Percentiles rank a stretch among this genome's conserved stretches.
Evolutionary conservation across 2,797 vertebrate species (phyloP).

Genomic region (Botia kubotai): DNA sequence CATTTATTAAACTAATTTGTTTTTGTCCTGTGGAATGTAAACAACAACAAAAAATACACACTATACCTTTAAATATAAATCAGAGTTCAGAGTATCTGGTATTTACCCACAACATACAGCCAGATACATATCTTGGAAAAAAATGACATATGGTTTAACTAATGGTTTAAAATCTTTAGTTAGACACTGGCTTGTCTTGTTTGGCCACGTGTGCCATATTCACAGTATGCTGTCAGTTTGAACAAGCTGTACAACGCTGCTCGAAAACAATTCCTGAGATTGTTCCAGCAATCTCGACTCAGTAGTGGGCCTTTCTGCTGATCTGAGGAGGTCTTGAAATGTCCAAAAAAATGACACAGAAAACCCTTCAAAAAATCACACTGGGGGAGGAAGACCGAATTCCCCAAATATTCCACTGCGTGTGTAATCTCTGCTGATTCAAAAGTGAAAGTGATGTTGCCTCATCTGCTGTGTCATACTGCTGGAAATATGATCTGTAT

Average conservation of each 20-base stretch:
- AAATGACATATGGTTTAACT: no score
- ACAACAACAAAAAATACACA: background rate
- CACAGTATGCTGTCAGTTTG: background rate
- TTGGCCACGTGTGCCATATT: background rate
- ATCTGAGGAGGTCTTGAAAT: constrained; percentile 71
- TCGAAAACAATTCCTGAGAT: constrained; percentile 71
- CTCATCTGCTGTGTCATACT: constrained; percentile 71
- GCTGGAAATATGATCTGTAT: constrained; percentile 62
- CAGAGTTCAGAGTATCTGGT: background rate
- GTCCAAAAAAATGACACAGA: constrained; percentile 72
- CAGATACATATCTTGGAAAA: background rate
- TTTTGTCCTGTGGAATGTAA: background rate
- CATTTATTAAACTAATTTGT: background rate
- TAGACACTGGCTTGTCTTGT: background rate
- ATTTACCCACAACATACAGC: background rate
- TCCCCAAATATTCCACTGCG: constrained; percentile 67
- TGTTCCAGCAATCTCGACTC: constrained; percentile 66
- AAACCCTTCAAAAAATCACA: constrained; percentile 67
- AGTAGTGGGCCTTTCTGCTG: constrained; percentile 67
- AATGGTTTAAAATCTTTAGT: no score
- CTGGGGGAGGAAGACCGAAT: constrained; percentile 70
- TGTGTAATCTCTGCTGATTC: constrained; percentile 61
- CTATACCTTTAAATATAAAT: constrained; percentile 1
- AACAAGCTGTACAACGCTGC: background rate
- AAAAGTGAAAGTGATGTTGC: constrained; percentile 66